Base-by-base conservation (phyloP, 2,888 invertebrate genomes). In the Tanytarsus gracilentus region DNA sequence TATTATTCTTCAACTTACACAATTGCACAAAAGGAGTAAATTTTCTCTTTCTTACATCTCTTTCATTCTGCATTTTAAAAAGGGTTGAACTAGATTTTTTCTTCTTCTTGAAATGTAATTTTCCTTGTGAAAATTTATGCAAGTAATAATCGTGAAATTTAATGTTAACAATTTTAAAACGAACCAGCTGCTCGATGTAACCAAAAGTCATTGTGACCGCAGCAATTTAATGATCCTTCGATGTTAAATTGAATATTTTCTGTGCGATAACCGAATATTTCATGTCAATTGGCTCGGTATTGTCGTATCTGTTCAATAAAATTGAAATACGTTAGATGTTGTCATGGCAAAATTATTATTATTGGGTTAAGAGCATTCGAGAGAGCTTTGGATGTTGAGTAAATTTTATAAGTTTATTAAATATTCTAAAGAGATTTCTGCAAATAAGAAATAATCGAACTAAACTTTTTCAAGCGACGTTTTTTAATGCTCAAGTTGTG, bases 221-320 rank as follows among this genome's bases (percentile, higher is more conserved):
- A 8, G 23, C 23, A 44, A 18, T 40, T 56, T 44, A 44, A 40
- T 40, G 60, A 60, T 50, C 60, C 60, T 60, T 60, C 16, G 50
- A 23, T 18, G 73, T 72, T 64, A 72, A 67, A 67, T 74, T 74
- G 65, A 72, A 74, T 29, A 74, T 88, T 71, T 89, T 86, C 70
- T 85, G 86, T 53, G 88, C 89, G 59, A 93, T 89, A 3, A 85
- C 86, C 49, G 93, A 93, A 33, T 89, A 75, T 69, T 88, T 84
- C 79, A 89, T 87, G 71, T 94, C 91, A 69, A 94, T 90, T 16
- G 93, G 88, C 70, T 88, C 86, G 18, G 91, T 90, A 70, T 89
- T 86, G 67, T 95, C 94, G 70, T 93, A 94, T 11, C 58, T 58
- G 48, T 56, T n/a, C n/a, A n/a, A n/a, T n/a, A n/a, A n/a, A n/a